Evolutionary conservation across 2,888 invertebrate species (phyloP), one percentile per base, ranked within the genome.

Genomic region (Cremastinae sp.): DNA sequence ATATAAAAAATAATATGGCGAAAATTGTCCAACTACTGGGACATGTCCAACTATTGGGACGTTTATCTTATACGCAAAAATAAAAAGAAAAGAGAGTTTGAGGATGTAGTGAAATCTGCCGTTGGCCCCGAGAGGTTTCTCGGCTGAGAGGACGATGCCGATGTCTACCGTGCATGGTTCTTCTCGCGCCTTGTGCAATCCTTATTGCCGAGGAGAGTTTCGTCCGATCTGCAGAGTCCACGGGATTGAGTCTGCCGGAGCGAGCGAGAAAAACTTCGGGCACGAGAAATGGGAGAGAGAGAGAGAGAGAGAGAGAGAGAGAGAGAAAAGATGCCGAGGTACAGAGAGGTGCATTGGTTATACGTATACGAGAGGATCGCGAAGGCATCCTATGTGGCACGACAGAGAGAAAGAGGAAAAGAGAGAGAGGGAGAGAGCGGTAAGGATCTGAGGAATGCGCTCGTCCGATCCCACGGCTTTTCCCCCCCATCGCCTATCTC

Each of bases 401-500:
- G 82, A 84, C 28, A 28, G 28, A 28, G 28, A 28, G 28, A 28
- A 5, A 28, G 28, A 28, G 28, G 5, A 5, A 28, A 5, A 28
- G 28, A 28, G 28, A 28, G 28, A 28, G 28, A 28, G 28, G 5
- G 83, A 77, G 68, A 74, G 58, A 68, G 72, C 82, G 83, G 85
- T 86, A 86, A 83, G 85, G 84, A 84, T 83, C 84, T 84, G 82
- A 87, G 88, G 89, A 89, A 89, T 89, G 88, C 84, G 87, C 86
- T 87, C 87, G 87, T 88, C 86, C 86, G 88, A 88, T 88, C 89
- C 88, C 88, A 89, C 89, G 89, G 87, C 86, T 86, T 83, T 83
- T 79, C 84, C 84, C 86, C 82, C 79, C 65, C 61, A 28, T 56
- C 22, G 8, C 56, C 18, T 51, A n/a, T n/a, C n/a, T n/a, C n/a